Evolutionary conservation across 1,140 invertebrate genomes (phyloP), one percentile per base, ranked within the genome.

Genomic region (Pemphigus obesinymphae): DNA sequence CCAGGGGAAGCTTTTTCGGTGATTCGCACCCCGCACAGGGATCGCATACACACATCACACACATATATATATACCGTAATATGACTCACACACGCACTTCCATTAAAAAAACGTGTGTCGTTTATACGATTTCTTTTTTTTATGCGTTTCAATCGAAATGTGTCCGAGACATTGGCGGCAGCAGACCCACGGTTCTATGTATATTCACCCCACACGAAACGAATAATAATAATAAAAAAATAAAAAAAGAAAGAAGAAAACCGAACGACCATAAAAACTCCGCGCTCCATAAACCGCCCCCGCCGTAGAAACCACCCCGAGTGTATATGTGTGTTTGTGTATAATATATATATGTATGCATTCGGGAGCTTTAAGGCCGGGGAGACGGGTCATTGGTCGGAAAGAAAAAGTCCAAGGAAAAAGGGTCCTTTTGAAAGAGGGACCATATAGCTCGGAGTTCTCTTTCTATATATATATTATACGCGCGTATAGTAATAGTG

Each of bases 361-460:
- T 78, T 40, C 34, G 53, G 34, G 75, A 78, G 37, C 75, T 61
- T 78, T 43, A 78, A 78, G 73, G 10, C 50, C 31, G 50, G 76
- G 55, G 76, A 80, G 55, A 63, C 76, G 76, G 76, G 76, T 80
- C 76, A 80, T 80, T 80, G 76, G 76, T 80, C 37, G 76, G 55
- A 26, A 80, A 80, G 76, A 80, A 80, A 80, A 80, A 80, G 76
- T 80, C 76, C 76, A 29, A 80, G 76, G 34, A 61, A 61, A 76
- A 76, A 76, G 73, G 73, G 73, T 76, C 73, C 50, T 58, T 58
- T 76, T 55, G 53, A 80, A 78, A 80, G 37, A 78, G 76, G 76
- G 76, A 40, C 76, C 75, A 29, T 53, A 48, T 34, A 66, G 20
- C 61, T 63, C 17, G 20, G 17, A 26, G 53, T 26, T 66, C 63